A percentile compares a stretch with the other conserved stretches of the same genome.
These are phyloP conservation scores for Mastomys coucha DNA, from an alignment of 2,113 vertebrate genomes.

Conservation along the genomic window DNA sequence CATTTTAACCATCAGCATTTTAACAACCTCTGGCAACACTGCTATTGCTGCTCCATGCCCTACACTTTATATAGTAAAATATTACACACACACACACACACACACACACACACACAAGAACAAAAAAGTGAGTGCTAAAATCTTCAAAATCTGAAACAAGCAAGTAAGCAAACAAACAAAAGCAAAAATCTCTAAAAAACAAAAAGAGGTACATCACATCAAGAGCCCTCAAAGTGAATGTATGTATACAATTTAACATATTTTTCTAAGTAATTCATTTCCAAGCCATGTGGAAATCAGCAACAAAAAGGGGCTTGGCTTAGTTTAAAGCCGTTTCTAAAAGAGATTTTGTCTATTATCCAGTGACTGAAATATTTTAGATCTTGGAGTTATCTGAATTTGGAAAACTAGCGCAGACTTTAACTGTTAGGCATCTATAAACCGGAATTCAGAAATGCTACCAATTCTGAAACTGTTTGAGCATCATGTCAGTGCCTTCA, in stretches of 20 bases:
- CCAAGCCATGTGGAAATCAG: neutral
- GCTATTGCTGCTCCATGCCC: neutral
- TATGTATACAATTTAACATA: neutral
- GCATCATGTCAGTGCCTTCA: neutral
- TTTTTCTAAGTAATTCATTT: neutral
- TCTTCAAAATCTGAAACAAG: neutral
- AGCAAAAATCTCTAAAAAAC: neutral
- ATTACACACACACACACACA: neutral
- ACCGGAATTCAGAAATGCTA: neutral
- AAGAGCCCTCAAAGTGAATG: neutral
- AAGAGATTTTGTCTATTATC: neutral
- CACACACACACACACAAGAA: too few species aligned
- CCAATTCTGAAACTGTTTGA: neutral
- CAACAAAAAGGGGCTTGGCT: neutral
- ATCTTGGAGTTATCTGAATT: neutral
- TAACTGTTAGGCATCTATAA: neutral
- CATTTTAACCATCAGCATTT: neutral
- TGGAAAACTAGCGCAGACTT: neutral
- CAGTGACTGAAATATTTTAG: neutral
- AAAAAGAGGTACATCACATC: neutral
- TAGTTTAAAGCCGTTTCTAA: neutral
- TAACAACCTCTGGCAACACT: neutral
- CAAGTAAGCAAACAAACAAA: neutral
- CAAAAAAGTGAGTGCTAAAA: neutral
- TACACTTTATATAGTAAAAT: neutral